Base-by-base conservation (phyloP, 2,797 vertebrate species). In the Chromis chromis region DNA sequence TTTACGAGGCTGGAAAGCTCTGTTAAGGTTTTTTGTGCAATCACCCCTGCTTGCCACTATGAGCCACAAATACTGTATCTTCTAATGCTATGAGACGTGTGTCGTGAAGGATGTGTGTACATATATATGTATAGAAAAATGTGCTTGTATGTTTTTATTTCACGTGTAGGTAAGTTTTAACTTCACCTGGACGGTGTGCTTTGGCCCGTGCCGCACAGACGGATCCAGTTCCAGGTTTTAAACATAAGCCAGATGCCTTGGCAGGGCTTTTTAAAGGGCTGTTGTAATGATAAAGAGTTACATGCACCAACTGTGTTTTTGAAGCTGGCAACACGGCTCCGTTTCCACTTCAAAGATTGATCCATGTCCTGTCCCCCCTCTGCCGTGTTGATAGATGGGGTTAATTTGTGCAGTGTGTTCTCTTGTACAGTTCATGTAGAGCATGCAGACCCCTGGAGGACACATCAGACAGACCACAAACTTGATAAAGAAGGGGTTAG, bases 11-110 rank as follows among this genome's bases (percentile, higher is more conserved):
- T 88, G 57, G 64, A 84, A 74, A 69, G 66, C 60, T 71, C 73
- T 70, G 81, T 84, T 83, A 21, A 76, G 58, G 52, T 83, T 50
- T n/a, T 65, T 87, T 85, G 89, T 92, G 86, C 91, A 91, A 88
- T 90, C 82, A 74, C 64, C 78, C 79, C 81, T 71, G 89, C 88
- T 91, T 89, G 91, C 89, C 89, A 87, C 90, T 90, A 91, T 86
- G 86, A 91, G 89, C 89, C 89, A 92, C 83, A 72, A 81, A 91
- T 86, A 88, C 80, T 84, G 66, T 88, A 82, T 70, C 70, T 73
- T 68, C 74, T 78, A 83, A 86, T 72, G 65, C 84, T 79, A 65
- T 60, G 70, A 74, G 72, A 86, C 59, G 55, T 65, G 78, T 83
- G 83, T 76, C 60, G 63, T 86, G 82, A 92, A 91, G 85, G 82